phyloP scores from a whole-genome alignment of 2,888 invertebrate species.

The Cerastis leucographa region DNA sequence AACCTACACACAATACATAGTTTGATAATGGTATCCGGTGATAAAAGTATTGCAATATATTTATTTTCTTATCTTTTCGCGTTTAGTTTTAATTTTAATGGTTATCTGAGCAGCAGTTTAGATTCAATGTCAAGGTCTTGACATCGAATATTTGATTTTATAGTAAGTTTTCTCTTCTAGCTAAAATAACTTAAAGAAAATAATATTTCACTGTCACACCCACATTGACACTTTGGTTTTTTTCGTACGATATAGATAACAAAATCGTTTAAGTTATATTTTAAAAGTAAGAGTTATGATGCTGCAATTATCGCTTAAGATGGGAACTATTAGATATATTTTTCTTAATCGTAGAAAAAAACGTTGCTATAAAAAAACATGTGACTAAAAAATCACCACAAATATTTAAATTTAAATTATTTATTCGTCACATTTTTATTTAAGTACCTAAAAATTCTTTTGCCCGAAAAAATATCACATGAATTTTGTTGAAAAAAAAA shows the following conservation, averaged over 20 bases:
- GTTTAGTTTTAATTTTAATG: constrained; percentile 17
- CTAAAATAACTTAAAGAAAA: neutral
- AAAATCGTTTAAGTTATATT: neutral
- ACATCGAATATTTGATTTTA: neutral
- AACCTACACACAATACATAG: constrained; percentile 53
- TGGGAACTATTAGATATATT: neutral
- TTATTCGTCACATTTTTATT: neutral
- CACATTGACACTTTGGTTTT: neutral
- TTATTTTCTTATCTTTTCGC: constrained; percentile 33
- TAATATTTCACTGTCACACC: constrained; percentile 15
- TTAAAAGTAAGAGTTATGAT: too few relatives aligned
- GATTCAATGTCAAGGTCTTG: neutral
- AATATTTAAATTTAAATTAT: neutral
- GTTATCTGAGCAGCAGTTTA: constrained; percentile 1
- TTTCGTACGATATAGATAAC: neutral
- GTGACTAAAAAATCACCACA: neutral
- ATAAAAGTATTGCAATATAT: constrained; percentile 49
- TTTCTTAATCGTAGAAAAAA: neutral
- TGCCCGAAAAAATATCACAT: neutral
- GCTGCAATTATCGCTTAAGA: neutral
- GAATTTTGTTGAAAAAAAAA: neutral
- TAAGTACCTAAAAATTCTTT: neutral
- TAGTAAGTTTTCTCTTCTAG: neutral
- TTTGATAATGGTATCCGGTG: constrained; percentile 63
- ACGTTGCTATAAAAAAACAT: neutral